Base-by-base conservation (phyloP, 2,797 vertebrate species). In the Tauraco hartlaubi region DNA sequence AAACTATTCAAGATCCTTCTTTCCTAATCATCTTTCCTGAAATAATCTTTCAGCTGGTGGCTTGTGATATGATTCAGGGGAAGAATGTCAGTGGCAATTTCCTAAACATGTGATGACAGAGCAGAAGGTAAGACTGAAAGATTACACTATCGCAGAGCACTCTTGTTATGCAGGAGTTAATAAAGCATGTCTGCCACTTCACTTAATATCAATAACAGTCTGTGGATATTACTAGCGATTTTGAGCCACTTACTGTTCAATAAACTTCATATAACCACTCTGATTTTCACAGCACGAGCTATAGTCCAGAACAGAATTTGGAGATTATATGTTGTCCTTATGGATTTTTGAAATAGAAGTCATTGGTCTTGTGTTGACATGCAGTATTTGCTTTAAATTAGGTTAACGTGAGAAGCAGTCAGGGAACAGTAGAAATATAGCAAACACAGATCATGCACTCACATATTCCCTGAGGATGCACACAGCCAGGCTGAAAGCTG, bases 41-140 rank as follows among this genome's bases (percentile, higher is more conserved):
- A 98, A 96, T 97, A 97, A 97, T 98, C 96, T 97, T 96, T 95
- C 84, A 90, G 92, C 87, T 97, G 94, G 61, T 90, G 74, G 89
- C 89, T 95, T 15, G 9, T 68, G 94, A 97, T 96, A 96, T 31
- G 74, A 97, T 97, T 97, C 69, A 84, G 75, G 49, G 66, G 48
- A 82, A 96, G 77, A 96, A 97, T 90, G 85, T 92, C 95, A 49
- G 3, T 41, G 71, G 63, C 37, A 79, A 92, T 95, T 96, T 77
- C 4, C 4, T 59, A 72, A 95, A 87, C 75, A 54, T 0, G 1
- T 28, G 87, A 90, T 93, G 88, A 88, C 96, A 97, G 84, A 83
- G 64, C 73, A 80, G 41, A 88, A 88, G 48, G 94, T 92, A 95
- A 68, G 69, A 52, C 37, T 43, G 73, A 59, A 92, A 96, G 85